These are phyloP conservation scores for Bradypodion ventrale DNA, from an alignment of 2,797 vertebrate genomes.

Conservation along the genomic window DNA sequence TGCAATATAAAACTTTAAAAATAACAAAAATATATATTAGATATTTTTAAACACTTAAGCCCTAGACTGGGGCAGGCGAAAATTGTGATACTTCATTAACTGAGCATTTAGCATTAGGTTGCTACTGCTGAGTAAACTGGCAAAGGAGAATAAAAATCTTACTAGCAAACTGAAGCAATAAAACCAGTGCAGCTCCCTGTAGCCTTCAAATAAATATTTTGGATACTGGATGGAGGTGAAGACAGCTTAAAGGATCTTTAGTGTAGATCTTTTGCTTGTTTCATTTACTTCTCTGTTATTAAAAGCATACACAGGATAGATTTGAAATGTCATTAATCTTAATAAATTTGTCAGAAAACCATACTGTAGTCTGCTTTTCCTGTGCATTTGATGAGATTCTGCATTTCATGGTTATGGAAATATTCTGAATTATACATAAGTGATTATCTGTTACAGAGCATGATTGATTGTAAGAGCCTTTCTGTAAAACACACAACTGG, in stretches of 20 bases:
- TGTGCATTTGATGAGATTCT: background rate
- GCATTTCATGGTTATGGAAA: background rate
- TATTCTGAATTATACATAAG: background rate
- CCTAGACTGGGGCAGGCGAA: background rate
- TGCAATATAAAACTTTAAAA: background rate
- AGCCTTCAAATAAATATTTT: background rate
- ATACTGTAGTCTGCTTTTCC: background rate
- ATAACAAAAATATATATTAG: background rate
- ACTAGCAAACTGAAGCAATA: background rate
- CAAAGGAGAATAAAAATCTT: background rate
- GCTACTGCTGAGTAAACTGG: background rate
- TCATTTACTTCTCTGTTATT: background rate
- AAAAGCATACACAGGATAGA: background rate
- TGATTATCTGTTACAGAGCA: rapidly evolving
- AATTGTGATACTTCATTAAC: background rate
- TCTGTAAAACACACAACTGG: background rate
- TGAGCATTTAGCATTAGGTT: background rate
- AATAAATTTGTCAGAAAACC: background rate
- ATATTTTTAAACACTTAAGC: background rate
- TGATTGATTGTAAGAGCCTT: background rate
- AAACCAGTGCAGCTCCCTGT: background rate
- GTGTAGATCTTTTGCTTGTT: background rate
- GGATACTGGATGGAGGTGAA: background rate
- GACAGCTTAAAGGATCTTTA: background rate
- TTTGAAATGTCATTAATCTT: background rate